phyloP scores from a whole-genome alignment of 2,797 vertebrate genomes.

The Lacerta bilineata region DNA sequence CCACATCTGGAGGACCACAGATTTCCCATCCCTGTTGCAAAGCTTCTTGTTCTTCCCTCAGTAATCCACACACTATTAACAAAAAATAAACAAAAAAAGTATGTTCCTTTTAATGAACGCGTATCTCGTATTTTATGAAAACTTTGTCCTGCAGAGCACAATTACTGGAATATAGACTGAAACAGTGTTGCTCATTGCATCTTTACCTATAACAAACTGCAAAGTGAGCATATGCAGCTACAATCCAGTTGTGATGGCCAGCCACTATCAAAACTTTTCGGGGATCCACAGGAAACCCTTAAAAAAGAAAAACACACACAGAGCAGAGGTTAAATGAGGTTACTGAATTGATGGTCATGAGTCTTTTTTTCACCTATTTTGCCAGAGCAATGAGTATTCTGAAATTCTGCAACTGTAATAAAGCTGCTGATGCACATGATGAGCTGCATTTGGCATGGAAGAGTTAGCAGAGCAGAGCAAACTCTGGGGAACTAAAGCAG shows the following conservation, averaged over 20 bases:
- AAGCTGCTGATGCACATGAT: too few species aligned
- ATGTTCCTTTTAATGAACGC: neutral
- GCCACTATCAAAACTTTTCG: constrained; percentile 96
- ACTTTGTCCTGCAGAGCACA: neutral
- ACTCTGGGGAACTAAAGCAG: neutral
- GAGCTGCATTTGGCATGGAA: too few species aligned
- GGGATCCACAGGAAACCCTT: constrained; percentile 92
- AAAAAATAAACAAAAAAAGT: neutral
- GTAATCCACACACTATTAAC: neutral
- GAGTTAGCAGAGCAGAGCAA: neutral
- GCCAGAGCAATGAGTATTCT: neutral
- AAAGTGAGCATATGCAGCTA: constrained; percentile 96
- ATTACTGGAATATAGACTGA: neutral
- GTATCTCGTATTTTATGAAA: neutral
- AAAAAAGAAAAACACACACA: constrained; percentile 22
- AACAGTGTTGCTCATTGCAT: neutral
- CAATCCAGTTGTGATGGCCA: constrained; percentile 99
- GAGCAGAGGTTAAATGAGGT: neutral
- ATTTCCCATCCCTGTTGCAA: too few species aligned
- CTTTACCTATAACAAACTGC: constrained; percentile 98
- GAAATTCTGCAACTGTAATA: neutral
- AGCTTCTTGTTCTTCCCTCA: neutral
- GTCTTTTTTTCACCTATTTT: neutral
- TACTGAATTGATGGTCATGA: neutral
- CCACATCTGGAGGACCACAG: too few species aligned